Evolutionary conservation across 2,888 invertebrate genomes (phyloP).

Genomic region (Alviniconcha strummeri): DNA sequence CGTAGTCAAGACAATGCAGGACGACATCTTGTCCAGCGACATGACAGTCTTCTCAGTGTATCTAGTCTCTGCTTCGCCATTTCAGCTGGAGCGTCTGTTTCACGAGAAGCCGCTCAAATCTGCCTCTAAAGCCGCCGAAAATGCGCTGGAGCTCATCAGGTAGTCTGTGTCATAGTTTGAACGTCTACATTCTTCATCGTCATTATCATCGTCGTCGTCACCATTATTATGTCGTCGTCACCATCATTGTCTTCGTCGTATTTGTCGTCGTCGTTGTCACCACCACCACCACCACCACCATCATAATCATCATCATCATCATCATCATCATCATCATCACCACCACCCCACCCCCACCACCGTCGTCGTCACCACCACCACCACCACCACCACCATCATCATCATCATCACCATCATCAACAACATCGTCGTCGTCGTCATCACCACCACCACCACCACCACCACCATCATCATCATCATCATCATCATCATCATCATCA

Average conservation of each 20-base stretch:
- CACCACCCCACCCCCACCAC: not conserved
- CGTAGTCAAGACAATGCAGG: no score
- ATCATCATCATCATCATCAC: not conserved
- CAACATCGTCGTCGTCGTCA: constrained; percentile 12
- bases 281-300: not conserved
- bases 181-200: not conserved
- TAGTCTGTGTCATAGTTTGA: constrained; percentile 34
- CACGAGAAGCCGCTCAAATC: constrained; percentile 62
- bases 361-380: not conserved
- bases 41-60: no score
- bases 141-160: constrained; percentile 67
- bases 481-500: constrained; percentile 30
- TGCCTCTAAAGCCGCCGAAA: constrained; percentile 65
- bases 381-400: not conserved
- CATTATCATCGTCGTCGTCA: not conserved
- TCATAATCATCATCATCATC: not conserved
- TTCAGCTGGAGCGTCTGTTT: constrained; percentile 50
- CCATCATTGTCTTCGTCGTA: not conserved
- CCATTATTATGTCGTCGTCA: not conserved
- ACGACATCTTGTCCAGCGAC: no score
- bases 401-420: constrained; percentile 7
- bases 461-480: constrained; percentile 32
- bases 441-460: not conserved
- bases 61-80: not conserved
- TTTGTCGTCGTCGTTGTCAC: no score